Evolutionary conservation across 2,888 invertebrate genomes (phyloP), one percentile per base, ranked within the genome.

Genomic region (Caradrina kadenii): DNA sequence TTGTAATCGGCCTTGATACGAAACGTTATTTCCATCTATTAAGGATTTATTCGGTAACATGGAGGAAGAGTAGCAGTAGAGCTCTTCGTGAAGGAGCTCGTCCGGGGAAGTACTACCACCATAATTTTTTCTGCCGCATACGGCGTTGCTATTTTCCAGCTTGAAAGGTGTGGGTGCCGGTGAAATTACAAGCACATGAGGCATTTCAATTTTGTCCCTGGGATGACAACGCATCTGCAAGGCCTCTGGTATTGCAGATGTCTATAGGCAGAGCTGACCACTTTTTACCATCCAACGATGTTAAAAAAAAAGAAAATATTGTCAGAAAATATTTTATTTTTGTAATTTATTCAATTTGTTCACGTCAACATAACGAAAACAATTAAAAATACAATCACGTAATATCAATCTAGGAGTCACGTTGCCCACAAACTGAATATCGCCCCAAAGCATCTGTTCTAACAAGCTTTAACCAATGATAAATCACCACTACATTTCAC

Each of bases 401-500:
- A 13, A 19, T 17, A 35, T 63, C 11, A 22, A 64, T 52, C n/a
- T 31, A 19, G 39, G 21, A 65, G 7, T 17, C 42, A 26, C 11
- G 1, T 19, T 39, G 8, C 15, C 52, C 13, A 19, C 10, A 35
- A 60, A 60, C 56, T 63, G 11, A 63, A 42, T 62, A 39, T 7
- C 2, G 1, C 17, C n/a, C 19, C 54, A 77, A 77, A 71, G 48
- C 66, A 60, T 69, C 60, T 55, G 66, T 69, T 69, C 70, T 52
- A 26, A 52, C 45, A 55, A 63, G 54, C 11, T 60, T 64, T 48
- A 66, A 69, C 63, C 66, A 52, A 50, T 76, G 72, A 80, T 68
- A 71, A 59, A 83, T 83, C 52, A 26, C 61, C 39, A 60, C 70
- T 68, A 72, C 49, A 76, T 70, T 69, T 65, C 70, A 67, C 26